Conservation (phyloP, 2,797 vertebrate genomes). For the Aulostomus chinensis region DNA sequence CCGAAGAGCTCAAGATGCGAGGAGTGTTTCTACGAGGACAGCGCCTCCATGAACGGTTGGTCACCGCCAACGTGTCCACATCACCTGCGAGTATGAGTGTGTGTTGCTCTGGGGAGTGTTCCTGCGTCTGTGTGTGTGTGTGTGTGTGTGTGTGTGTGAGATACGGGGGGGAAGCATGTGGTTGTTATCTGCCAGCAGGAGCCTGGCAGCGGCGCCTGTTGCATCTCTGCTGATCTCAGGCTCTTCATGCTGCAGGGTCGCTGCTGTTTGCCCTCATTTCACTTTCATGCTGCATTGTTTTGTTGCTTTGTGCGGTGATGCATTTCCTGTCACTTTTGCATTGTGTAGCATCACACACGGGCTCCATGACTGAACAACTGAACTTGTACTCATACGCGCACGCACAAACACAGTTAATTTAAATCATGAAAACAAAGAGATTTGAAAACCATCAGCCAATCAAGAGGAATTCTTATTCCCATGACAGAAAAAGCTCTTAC, state of each 20-base stretch:
- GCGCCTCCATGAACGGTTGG: slow-evolving; percentile 7
- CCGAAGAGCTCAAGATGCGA: background rate
- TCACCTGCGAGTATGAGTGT: slow-evolving; percentile 25
- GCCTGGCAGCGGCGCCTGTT: slow-evolving; percentile 25
- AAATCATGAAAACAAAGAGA: no score
- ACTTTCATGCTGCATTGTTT: background rate
- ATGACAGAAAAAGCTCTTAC: no score
- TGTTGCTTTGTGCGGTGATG: background rate
- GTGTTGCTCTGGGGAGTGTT: no score
- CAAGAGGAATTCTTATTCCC: no score
- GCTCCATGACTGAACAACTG: no score
- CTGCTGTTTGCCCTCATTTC: background rate
- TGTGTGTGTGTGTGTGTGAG: slow-evolving; percentile 17
- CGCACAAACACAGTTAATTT: no score
- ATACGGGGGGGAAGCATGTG: slow-evolving; percentile 54
- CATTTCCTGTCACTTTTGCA: background rate
- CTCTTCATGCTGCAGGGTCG: background rate
- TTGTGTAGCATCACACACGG: background rate
- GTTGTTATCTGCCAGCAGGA: slow-evolving; percentile 51
- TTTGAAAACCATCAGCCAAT: no score
- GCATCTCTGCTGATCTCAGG: slow-evolving; percentile 19
- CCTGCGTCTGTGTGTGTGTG: background rate
- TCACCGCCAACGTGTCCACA: no score
- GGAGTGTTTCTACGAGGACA: slow-evolving; percentile 4
- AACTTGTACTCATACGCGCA: no score